Evolutionary conservation across 2,888 invertebrate genomes (phyloP).

Genomic region (Acleris sparsana): DNA sequence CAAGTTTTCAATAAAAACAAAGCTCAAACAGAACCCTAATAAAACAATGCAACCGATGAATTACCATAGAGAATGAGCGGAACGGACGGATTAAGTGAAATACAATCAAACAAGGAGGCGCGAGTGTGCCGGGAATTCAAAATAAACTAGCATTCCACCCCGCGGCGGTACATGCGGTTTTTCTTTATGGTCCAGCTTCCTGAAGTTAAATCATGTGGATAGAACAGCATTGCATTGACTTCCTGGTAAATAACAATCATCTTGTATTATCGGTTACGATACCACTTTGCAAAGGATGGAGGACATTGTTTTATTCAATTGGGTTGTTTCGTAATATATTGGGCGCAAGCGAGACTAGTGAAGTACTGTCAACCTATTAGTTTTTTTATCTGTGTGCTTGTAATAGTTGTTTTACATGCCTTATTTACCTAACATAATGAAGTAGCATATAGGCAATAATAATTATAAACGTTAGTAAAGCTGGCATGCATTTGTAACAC

Average conservation of each 20-base stretch:
- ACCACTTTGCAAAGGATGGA: too few species aligned
- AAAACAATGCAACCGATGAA: slow-evolving; percentile 77
- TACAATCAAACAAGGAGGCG: slow-evolving; percentile 74
- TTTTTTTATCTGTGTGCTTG: too few species aligned
- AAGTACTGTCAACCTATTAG: too few species aligned
- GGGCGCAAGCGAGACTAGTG: too few species aligned
- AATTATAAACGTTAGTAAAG: too few species aligned
- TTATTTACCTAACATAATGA: too few species aligned
- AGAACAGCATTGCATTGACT: slow-evolving; percentile 11
- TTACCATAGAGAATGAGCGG: slow-evolving; percentile 80
- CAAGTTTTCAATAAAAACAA: slow-evolving; percentile 1
- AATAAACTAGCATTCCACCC: slow-evolving; percentile 50
- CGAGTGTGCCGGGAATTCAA: slow-evolving; percentile 62
- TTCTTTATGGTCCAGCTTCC: slow-evolving; percentile 28
- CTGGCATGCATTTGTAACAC: too few species aligned
- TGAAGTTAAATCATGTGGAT: slow-evolving; percentile 24
- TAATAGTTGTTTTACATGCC: too few species aligned
- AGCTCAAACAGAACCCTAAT: slow-evolving; percentile 57
- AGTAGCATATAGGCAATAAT: too few species aligned
- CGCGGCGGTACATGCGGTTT: slow-evolving; percentile 31
- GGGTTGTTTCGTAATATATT: too few species aligned
- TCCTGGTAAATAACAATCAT: slow-evolving; percentile 1
- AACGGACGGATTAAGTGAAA: slow-evolving; percentile 79
- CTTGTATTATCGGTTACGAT: too few species aligned
- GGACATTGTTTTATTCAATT: too few species aligned